Evolutionary conservation across 2,888 invertebrate genomes (phyloP).

Genomic region (Ypsolopha scabrella): DNA sequence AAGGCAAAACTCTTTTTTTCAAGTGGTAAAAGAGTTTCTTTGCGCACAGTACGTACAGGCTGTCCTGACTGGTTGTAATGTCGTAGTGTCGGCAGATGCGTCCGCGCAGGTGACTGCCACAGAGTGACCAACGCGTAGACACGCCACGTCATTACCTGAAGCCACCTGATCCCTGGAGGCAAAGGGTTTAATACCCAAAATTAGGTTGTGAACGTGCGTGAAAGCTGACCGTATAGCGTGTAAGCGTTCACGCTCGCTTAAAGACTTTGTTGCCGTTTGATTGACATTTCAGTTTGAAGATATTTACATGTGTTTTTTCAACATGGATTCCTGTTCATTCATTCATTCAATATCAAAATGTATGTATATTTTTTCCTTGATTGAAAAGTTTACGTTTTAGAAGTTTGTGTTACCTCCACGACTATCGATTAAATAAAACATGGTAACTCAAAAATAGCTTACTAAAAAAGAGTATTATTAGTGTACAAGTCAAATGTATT

Average conservation of each 20-base stretch:
- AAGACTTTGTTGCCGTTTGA: neutral
- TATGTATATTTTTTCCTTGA: no score
- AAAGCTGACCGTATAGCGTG: neutral
- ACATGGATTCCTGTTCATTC: no score
- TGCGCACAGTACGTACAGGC: no score
- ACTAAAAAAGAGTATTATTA: no score
- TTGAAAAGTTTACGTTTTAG: no score
- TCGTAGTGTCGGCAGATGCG: conserved; percentile 17
- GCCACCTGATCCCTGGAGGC: neutral
- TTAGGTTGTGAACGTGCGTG: neutral
- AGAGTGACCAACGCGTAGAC: conserved; percentile 10
- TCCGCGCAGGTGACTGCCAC: conserved; percentile 21
- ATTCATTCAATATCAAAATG: neutral
- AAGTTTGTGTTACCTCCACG: no score
- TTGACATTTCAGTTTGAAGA: neutral
- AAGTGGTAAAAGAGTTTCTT: no score
- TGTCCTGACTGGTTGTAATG: no score
- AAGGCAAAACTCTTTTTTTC: no score
- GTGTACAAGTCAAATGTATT: no score
- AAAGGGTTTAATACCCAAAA: neutral
- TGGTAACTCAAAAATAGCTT: no score
- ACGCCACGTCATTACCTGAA: neutral
- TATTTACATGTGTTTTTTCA: neutral
- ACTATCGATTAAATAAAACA: no score
- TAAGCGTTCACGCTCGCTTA: neutral